phyloP scores from a whole-genome alignment of 2,888 invertebrate genomes.

The Drosophila differens region DNA sequence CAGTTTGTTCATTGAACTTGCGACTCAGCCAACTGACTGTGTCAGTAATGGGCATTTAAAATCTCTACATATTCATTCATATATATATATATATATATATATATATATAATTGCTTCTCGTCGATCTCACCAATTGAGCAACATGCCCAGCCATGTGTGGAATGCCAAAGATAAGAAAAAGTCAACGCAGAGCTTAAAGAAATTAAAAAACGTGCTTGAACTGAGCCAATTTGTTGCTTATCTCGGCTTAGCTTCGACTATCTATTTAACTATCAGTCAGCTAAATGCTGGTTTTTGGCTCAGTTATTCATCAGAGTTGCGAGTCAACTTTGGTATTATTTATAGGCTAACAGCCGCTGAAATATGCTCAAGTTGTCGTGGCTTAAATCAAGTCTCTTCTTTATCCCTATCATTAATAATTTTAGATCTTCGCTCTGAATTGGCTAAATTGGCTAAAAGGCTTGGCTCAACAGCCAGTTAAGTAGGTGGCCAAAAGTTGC shows the following conservation, averaged over 20 bases:
- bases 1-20: constrained; percentile 49
- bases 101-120: constrained; percentile 6
- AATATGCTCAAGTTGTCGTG: background rate
- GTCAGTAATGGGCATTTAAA: constrained; percentile 11
- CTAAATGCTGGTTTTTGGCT: background rate
- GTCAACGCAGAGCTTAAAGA: background rate
- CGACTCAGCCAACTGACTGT: constrained; percentile 1
- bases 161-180: constrained; percentile 10
- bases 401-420: background rate
- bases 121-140: constrained; percentile 22
- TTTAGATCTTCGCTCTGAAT: background rate
- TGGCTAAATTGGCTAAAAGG: background rate
- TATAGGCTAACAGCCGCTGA: background rate
- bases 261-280: background rate
- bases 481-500: background rate
- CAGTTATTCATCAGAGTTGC: background rate
- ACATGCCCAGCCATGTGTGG: constrained; percentile 15
- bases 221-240: background rate
- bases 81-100: background rate
- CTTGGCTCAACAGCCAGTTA: background rate
- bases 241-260: background rate
- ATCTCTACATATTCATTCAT: background rate
- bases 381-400: background rate
- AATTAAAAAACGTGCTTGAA: constrained; percentile 13
- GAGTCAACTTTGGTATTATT: background rate